phyloP scores from a whole-genome alignment of 1,140 invertebrate species.

The Drosophila ercepeae region DNA sequence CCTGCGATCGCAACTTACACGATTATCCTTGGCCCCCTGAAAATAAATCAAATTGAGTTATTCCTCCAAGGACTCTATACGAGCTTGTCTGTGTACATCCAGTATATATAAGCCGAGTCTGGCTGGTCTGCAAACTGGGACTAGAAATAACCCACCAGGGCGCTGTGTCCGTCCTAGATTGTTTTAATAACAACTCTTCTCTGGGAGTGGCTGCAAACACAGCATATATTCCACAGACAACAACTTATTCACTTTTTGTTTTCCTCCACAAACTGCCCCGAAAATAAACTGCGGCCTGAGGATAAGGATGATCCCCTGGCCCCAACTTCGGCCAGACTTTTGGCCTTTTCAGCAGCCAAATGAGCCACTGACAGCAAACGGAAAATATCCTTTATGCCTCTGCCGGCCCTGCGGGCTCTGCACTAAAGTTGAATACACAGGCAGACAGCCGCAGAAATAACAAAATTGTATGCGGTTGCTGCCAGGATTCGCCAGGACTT shows the following conservation, averaged over 20 bases:
- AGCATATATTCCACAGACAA: conserved; percentile 39
- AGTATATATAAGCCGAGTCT: conserved; percentile 34
- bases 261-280: conserved; percentile 59
- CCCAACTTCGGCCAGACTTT: conserved; percentile 27
- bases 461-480: conserved; percentile 64
- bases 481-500: conserved; percentile 47
- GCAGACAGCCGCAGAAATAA: conserved; percentile 64
- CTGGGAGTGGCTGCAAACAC: conserved; percentile 48
- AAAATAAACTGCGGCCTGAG: conserved; percentile 63
- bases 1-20: conserved; percentile 27
- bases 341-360: conserved; percentile 59
- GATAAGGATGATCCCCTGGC: conserved; percentile 20
- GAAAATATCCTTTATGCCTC: conserved; percentile 22
- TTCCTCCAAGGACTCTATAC: conserved; percentile 12
- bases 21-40: conserved; percentile 24
- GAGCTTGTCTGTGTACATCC: neutral
- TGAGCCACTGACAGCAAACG: conserved; percentile 63
- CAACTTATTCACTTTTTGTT: conserved; percentile 75
- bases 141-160: conserved; percentile 27
- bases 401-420: conserved; percentile 18
- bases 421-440: conserved; percentile 60
- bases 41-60: conserved; percentile 55
- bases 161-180: conserved; percentile 7
- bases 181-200: conserved; percentile 32
- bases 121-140: conserved; percentile 17